Conservation (phyloP, 2,888 invertebrate genomes). For the Lasioglossum morio region DNA sequence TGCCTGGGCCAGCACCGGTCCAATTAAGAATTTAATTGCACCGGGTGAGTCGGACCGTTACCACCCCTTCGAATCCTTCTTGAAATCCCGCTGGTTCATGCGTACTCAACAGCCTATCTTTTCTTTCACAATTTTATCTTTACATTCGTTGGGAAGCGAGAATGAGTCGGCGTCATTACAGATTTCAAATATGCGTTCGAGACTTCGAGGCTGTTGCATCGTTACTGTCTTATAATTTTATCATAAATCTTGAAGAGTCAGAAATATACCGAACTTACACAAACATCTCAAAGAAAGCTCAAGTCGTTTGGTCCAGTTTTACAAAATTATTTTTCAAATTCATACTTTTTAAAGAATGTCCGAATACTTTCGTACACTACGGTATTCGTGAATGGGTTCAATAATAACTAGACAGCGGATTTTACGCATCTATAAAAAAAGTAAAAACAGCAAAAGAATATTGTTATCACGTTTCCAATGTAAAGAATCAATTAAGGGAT, state of each 20-base stretch:
- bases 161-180: background rate
- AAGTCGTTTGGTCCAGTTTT: no score
- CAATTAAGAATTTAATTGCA: slow-evolving; percentile 70
- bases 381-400: no score
- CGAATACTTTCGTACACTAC: no score
- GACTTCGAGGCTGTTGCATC: background rate
- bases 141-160: background rate
- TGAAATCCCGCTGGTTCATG: slow-evolving; percentile 43
- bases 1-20: slow-evolving; percentile 35
- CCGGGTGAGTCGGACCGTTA: slow-evolving; percentile 38
- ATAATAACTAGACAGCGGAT: no score
- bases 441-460: no score
- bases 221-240: background rate
- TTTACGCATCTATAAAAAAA: no score
- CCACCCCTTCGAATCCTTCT: slow-evolving; percentile 63
- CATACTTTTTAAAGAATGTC: no score
- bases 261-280: background rate
- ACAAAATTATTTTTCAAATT: no score
- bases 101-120: slow-evolving; percentile 33
- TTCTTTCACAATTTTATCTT: background rate
- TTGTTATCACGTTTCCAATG: no score
- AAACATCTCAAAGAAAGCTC: no score
- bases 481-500: no score
- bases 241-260: background rate
- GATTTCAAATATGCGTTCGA: background rate